Evolutionary conservation across 2,113 vertebrate species (phyloP), one percentile per base, ranked within the genome.

Genomic region (Halcyon malimbica): DNA sequence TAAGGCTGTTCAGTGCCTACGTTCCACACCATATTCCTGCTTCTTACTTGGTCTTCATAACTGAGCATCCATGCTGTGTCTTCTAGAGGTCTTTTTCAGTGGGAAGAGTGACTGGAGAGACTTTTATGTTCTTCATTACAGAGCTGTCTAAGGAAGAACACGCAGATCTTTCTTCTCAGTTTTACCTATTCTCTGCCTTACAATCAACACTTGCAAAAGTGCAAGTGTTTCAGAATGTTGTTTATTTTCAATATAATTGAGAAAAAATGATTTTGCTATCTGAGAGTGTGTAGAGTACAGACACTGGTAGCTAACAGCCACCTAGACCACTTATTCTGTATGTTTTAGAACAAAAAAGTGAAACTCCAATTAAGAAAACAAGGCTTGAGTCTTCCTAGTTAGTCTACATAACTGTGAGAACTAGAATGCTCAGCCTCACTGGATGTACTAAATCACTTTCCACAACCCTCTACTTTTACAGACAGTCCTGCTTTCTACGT

Each of bases 321-420:
- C 28, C 69, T 21, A 48, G 64, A 69, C 31, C 35, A 41, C 68
- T 87, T 85, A 75, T 26, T 42, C 19, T 19, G 10, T 63, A 12
- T 2, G 2, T 18, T 83, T 80, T 68, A 64, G n/a, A 88, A 10
- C 4, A 26, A 73, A 93, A 29, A 62, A 28, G 35, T 41, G 15
- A 79, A 84, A 82, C 5, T 90, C 12, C 16, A 41, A 28, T 70
- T 12, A 62, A 19, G 29, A 68, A 95, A 95, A 60, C 18, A 65
- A 90, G n/a, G 25, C 54, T 95, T 33, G 3, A 81, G 33, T 96
- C 91, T 95, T 92, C 81, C 60, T 53, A 65, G 48, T 92, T 57
- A 70, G 29, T 53, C 29, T 74, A 44, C 70, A 23, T 86, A 86
- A 41, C 25, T 37, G 5, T 48, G 18, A 65, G 42, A 89, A 75